These are phyloP conservation scores for Chydorus sphaericus DNA, from an alignment of 2,888 invertebrate species.

Conservation along the genomic window DNA sequence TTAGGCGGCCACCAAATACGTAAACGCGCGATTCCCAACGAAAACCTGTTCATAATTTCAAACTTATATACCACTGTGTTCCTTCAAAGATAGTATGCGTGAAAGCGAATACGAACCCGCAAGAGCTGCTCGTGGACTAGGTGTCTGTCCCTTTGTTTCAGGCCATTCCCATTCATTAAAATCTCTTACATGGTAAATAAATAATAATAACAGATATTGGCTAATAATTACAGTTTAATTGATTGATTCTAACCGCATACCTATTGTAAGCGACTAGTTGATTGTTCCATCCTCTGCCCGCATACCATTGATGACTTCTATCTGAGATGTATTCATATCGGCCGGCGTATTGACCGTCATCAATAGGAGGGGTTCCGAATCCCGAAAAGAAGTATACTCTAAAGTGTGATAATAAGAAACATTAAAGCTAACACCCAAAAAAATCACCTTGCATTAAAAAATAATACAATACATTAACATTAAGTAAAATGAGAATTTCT, in stretches of 20 bases:
- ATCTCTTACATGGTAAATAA: too few species aligned
- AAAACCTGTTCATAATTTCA: too few species aligned
- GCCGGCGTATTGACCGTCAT: neutral
- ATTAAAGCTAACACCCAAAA: too few species aligned
- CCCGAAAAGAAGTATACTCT: constrained; percentile 9
- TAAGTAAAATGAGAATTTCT: too few species aligned
- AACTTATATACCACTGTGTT: too few species aligned
- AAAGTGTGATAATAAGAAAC: too few species aligned
- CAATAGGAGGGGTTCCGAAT: constrained; percentile 2
- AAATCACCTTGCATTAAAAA: neutral
- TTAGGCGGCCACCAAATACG: constrained; percentile 2
- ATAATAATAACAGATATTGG: too few species aligned
- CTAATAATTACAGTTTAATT: too few species aligned
- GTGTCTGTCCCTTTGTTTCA: neutral
- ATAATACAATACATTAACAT: too few species aligned
- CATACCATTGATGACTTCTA: neutral
- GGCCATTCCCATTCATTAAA: constrained; percentile 6
- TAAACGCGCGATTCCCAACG: neutral
- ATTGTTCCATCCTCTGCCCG: constrained; percentile 9
- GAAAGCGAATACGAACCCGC: too few species aligned
- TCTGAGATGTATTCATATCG: neutral
- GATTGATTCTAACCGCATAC: too few species aligned
- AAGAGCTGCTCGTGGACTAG: constrained; percentile 7
- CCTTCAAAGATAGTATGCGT: too few species aligned
- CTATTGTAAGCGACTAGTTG: constrained; percentile 7